Conservation (phyloP, 2,888 invertebrate species). For the Tenodera sinensis region DNA sequence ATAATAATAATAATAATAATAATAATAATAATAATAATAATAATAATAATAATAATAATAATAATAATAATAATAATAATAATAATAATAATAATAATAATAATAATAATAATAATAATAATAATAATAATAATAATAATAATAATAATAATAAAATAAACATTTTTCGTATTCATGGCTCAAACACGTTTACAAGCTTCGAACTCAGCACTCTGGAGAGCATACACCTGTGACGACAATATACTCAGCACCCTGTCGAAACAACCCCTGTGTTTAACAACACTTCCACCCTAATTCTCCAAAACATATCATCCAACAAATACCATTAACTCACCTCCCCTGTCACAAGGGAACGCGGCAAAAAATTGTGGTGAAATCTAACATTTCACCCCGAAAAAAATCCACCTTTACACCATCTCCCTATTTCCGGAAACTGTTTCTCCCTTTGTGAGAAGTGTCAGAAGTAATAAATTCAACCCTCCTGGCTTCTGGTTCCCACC, state of each 20-base stretch:
- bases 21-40: too few species aligned
- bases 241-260: background rate
- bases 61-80: too few species aligned
- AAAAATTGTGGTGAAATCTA: conserved; percentile 10
- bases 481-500: background rate
- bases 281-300: background rate
- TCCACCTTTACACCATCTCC: background rate
- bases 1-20: too few species aligned
- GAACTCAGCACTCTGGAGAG: background rate
- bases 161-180: too few species aligned
- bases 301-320: background rate
- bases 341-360: background rate
- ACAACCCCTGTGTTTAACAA: background rate
- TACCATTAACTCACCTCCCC: background rate
- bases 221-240: background rate
- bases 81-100: too few species aligned
- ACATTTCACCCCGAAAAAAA: conserved; percentile 12
- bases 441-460: background rate
- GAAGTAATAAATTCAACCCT: background rate
- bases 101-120: too few species aligned
- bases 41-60: too few species aligned
- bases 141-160: too few species aligned
- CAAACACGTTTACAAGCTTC: too few species aligned
- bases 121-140: too few species aligned
- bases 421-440: background rate